A percentile compares a stretch with the other conserved stretches of the same genome.
Conservation (phyloP, 2,797 vertebrate species). For the Pipistrellus nathusii region DNA sequence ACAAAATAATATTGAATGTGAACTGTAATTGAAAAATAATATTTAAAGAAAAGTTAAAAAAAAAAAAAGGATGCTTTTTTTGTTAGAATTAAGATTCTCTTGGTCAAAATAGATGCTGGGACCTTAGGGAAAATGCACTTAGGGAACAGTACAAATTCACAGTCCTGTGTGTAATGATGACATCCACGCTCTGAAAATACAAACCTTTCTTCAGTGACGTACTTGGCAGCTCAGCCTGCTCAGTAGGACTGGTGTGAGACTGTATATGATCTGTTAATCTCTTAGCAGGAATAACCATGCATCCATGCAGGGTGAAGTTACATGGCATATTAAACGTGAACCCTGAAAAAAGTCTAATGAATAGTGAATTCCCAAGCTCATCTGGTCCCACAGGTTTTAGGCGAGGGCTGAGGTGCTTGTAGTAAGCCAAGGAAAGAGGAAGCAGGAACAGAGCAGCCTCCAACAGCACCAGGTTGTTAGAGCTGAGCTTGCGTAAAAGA, state of each 20-base stretch:
- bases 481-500: constrained; percentile 35
- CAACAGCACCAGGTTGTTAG: background rate
- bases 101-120: background rate
- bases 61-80: background rate
- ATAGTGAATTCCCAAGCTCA: background rate
- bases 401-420: background rate
- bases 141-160: background rate
- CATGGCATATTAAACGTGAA: background rate
- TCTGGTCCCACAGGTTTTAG: constrained; percentile 2
- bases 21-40: background rate
- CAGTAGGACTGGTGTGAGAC: background rate
- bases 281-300: constrained; percentile 14
- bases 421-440: constrained; percentile 30
- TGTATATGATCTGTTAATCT: background rate
- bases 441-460: background rate
- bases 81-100: background rate
- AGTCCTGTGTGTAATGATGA: background rate
- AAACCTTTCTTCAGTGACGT: background rate
- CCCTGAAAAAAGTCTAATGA: constrained; percentile 28
- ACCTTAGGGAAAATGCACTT: constrained; percentile 9
- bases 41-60: background rate
- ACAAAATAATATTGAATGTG: background rate
- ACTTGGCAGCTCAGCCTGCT: background rate
- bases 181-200: background rate
- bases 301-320: background rate